A percentile compares a stretch with the other conserved stretches of the same genome.
Conservation (phyloP, 2,888 invertebrate species). For the Lasioglossum morio region DNA sequence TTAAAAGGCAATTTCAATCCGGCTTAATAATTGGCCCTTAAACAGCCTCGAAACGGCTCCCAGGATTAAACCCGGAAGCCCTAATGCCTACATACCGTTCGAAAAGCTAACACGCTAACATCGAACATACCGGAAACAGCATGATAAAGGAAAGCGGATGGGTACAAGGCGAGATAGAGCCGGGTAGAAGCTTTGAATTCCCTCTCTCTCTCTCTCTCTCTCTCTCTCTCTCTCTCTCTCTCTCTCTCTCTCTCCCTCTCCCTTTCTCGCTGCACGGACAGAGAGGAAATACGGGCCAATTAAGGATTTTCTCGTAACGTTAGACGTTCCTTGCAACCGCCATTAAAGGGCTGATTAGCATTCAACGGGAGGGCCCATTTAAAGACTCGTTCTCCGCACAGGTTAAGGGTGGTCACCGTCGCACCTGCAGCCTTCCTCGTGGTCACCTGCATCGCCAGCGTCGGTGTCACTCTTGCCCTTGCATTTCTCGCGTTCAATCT, state of each 20-base stretch:
- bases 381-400: constrained; percentile 76
- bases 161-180: not conserved
- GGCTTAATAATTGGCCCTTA: not conserved
- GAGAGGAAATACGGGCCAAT: not conserved
- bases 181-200: not conserved
- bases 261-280: not conserved
- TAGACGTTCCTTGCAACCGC: not conserved
- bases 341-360: constrained; percentile 12
- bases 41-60: not conserved
- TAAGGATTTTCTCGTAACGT: not conserved
- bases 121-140: not conserved
- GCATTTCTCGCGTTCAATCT: constrained; percentile 93
- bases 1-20: not conserved
- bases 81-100: not conserved
- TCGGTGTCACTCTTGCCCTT: constrained; percentile 91
- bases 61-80: not conserved
- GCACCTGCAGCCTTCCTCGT: constrained; percentile 91
- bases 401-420: constrained; percentile 91
- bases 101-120: not conserved
- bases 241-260: not conserved
- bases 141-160: not conserved
- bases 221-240: not conserved
- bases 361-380: not conserved
- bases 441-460: constrained; percentile 89
- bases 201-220: not conserved